phyloP scores from a whole-genome alignment of 2,888 invertebrate species.

The Oxyscelio sp. region DNA sequence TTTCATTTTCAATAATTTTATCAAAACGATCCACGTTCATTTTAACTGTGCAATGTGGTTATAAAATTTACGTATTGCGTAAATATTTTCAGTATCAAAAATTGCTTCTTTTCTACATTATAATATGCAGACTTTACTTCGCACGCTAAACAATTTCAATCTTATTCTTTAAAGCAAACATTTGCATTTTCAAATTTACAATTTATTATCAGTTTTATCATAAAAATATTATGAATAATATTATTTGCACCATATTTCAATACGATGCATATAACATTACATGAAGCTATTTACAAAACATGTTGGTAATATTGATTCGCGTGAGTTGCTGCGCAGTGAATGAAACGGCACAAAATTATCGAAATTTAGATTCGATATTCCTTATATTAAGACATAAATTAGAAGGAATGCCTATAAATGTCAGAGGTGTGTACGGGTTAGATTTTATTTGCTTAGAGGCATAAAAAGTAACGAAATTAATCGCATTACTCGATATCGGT shows the following conservation, averaged over 20 bases:
- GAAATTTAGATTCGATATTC: conserved; percentile 25
- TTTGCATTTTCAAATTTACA: conserved; percentile 2
- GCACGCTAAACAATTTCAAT: not conserved
- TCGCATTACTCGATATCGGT: too few relatives aligned
- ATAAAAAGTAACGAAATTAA: not conserved
- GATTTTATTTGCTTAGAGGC: not conserved
- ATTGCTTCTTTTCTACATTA: too few relatives aligned
- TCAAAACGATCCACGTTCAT: too few relatives aligned
- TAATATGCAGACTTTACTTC: too few relatives aligned
- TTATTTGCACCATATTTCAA: conserved; percentile 11
- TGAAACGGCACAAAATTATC: conserved; percentile 40
- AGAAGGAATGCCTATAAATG: conserved; percentile 18
- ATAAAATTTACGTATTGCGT: too few relatives aligned
- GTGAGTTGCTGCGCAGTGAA: conserved; percentile 30
- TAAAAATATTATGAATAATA: conserved; percentile 10
- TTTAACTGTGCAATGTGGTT: too few relatives aligned
- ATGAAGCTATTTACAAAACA: conserved; percentile 27
- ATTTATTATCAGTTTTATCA: not conserved
- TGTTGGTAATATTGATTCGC: conserved; percentile 41
- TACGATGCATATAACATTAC: conserved; percentile 16
- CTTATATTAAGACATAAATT: conserved; percentile 11
- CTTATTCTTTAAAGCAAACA: not conserved
- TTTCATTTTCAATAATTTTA: too few relatives aligned
- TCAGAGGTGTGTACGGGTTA: not conserved
- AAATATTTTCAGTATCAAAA: too few relatives aligned